phyloP scores from a whole-genome alignment of 2,888 invertebrate genomes.

The Thymelicus sylvestris region DNA sequence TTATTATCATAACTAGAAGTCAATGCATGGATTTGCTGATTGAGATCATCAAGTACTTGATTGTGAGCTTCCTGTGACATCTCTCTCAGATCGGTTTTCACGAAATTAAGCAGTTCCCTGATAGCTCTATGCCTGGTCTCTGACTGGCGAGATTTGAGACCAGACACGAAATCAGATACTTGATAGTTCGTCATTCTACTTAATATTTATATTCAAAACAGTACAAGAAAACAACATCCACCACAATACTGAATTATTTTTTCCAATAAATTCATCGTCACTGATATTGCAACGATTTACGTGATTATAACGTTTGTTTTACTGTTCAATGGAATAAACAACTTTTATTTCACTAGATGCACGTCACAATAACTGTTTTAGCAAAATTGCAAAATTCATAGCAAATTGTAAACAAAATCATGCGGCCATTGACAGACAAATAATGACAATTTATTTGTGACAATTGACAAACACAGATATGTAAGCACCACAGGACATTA shows the following conservation, averaged over 20 bases:
- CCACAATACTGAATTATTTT: not conserved
- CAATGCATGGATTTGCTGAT: constrained; percentile 97
- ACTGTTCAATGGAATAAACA: not conserved
- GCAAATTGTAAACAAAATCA: constrained; percentile 60
- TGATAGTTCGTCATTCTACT: constrained; percentile 65
- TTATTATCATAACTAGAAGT: constrained; percentile 95
- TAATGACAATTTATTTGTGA: not conserved
- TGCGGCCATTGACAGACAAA: constrained; percentile 64
- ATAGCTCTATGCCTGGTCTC: constrained; percentile 94
- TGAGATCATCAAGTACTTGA: constrained; percentile 96
- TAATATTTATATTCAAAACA: constrained; percentile 7
- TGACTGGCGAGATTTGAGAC: constrained; percentile 94
- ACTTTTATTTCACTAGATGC: not conserved
- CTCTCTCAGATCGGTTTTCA: constrained; percentile 94
- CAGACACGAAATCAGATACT: constrained; percentile 91
- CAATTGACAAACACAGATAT: too few relatives aligned
- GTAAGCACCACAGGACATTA: too few relatives aligned
- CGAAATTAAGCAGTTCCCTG: constrained; percentile 94
- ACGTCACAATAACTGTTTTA: too few relatives aligned
- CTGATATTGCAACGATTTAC: not conserved
- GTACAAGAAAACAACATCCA: not conserved
- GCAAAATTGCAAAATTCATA: too few relatives aligned
- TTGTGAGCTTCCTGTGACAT: constrained; percentile 94
- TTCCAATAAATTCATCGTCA: not conserved
- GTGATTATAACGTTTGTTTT: not conserved